phyloP scores from a whole-genome alignment of 1,140 invertebrate genomes.

The Pinna nobilis region DNA sequence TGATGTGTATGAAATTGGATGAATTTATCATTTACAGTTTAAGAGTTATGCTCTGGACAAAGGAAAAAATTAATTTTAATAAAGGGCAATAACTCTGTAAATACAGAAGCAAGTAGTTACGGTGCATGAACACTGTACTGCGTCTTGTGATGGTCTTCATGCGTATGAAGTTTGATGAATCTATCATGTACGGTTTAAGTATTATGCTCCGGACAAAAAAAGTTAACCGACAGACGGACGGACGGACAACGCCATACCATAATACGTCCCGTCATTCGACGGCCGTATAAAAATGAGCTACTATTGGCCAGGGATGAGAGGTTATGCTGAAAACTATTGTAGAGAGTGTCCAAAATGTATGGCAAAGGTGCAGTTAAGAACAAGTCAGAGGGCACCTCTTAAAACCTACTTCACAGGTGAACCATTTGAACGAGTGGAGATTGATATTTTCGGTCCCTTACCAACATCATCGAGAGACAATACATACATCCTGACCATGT shows the following conservation, averaged over 20 bases:
- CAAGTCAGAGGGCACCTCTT: neutral
- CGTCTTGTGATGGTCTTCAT: neutral
- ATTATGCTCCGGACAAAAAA: neutral
- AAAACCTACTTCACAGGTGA: neutral
- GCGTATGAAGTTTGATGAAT: too few species aligned
- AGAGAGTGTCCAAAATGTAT: neutral
- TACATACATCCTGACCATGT: neutral
- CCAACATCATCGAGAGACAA: neutral
- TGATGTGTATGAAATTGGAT: too few species aligned
- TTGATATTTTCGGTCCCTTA: constrained; percentile 1
- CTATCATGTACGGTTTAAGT: too few species aligned
- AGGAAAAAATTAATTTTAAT: too few species aligned
- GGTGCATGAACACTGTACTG: too few species aligned
- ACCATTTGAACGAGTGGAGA: neutral
- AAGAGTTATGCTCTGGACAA: too few species aligned
- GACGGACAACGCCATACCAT: neutral
- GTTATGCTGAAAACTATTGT: neutral
- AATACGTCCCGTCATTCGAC: neutral
- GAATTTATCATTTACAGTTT: too few species aligned
- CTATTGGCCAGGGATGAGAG: neutral
- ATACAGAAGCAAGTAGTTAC: too few species aligned
- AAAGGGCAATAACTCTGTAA: too few species aligned
- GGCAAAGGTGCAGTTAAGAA: neutral
- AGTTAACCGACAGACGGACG: neutral
- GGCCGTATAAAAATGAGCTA: neutral